Conservation (phyloP, 2,113 vertebrate genomes). For the Rhadina sibilatrix region DNA sequence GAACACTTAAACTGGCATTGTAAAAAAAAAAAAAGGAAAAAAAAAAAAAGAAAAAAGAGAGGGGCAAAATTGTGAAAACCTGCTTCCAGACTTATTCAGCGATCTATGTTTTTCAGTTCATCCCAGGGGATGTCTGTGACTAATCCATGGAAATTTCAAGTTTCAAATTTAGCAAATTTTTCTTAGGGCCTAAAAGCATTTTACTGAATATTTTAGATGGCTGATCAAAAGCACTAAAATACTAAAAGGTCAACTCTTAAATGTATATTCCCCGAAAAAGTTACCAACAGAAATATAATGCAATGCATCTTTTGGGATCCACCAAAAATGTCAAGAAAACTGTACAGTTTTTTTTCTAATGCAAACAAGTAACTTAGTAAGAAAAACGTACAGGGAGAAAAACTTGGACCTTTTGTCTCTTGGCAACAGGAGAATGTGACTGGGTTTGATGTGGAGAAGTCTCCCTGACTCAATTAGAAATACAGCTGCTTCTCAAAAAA, state of each 20-base stretch:
- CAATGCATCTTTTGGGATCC: neutral
- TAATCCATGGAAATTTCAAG: neutral
- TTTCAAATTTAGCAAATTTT: constrained; percentile 24
- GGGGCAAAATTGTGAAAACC: neutral
- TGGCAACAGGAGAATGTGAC: neutral
- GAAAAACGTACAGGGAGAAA: neutral
- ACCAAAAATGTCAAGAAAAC: neutral
- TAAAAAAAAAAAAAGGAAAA: neutral
- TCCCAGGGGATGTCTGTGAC: constrained; percentile 2
- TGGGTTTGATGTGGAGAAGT: neutral
- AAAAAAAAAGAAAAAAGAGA: too few species aligned
- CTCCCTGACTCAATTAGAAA: neutral
- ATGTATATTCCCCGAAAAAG: neutral
- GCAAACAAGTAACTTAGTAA: neutral
- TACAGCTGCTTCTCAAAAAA: neutral
- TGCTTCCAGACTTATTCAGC: neutral
- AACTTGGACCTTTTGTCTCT: neutral
- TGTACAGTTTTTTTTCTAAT: neutral
- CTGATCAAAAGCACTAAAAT: neutral
- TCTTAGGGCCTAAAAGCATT: neutral
- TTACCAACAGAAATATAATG: neutral
- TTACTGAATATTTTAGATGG: neutral
- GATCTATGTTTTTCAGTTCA: neutral
- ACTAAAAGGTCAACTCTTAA: neutral
- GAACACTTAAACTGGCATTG: neutral